Conservation (phyloP, 2,888 invertebrate genomes). For the Hirtodrosophila histrioides region DNA sequence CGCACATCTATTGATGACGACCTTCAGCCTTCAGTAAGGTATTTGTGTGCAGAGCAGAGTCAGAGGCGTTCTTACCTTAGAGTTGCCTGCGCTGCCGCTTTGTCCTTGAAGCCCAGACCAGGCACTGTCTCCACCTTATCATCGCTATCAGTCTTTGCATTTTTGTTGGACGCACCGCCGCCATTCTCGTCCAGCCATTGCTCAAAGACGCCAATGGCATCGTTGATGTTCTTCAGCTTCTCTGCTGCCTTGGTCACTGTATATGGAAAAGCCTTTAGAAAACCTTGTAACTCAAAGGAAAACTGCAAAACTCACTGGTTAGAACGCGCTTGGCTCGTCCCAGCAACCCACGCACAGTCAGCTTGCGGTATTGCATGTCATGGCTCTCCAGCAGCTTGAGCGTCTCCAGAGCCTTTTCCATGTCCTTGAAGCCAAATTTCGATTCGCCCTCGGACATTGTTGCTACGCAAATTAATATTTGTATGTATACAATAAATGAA, state of each 20-base stretch:
- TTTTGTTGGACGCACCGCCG: conserved; percentile 82
- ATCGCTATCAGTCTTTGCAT: conserved; percentile 85
- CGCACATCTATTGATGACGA: conserved; percentile 20
- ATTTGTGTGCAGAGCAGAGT: neutral
- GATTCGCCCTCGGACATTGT: conserved; percentile 84
- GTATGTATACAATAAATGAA: neutral
- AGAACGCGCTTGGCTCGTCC: conserved; percentile 86
- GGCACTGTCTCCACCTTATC: conserved; percentile 88
- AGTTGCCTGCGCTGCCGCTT: conserved; percentile 89
- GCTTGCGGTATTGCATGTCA: conserved; percentile 87
- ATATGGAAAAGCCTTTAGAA: neutral
- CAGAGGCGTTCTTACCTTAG: conserved; percentile 84
- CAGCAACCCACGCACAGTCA: conserved; percentile 87
- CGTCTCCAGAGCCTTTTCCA: conserved; percentile 89
- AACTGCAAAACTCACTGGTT: conserved; percentile 80
- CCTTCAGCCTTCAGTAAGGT: conserved; percentile 39
- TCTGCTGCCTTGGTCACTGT: conserved; percentile 90
- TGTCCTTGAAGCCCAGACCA: conserved; percentile 91
- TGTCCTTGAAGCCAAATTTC: conserved; percentile 90
- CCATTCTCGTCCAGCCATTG: conserved; percentile 87
- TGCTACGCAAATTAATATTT: conserved; percentile 12
- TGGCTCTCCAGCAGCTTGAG: conserved; percentile 87
- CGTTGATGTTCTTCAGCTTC: conserved; percentile 88
- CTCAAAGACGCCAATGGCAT: conserved; percentile 89
- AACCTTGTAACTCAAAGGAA: no score